phyloP scores from a whole-genome alignment of 2,888 invertebrate species.

The Sphinx pinastri region DNA sequence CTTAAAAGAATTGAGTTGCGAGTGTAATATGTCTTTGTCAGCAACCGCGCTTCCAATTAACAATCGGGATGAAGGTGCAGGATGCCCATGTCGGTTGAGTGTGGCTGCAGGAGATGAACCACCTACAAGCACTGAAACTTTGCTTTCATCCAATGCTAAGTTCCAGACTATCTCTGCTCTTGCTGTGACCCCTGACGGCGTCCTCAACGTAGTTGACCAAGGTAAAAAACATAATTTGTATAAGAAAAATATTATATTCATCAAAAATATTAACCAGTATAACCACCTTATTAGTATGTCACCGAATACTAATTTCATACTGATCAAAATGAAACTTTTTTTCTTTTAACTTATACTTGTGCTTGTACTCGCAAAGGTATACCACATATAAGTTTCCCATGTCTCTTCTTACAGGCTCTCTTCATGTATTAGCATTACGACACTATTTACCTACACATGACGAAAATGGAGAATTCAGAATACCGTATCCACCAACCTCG shows the following conservation, averaged over 20 bases:
- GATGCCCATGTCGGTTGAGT: conserved; percentile 78
- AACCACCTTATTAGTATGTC: not conserved
- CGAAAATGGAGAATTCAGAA: conserved; percentile 95
- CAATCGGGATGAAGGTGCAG: conserved; percentile 71
- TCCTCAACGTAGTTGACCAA: conserved; percentile 97
- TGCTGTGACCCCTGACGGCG: conserved; percentile 97
- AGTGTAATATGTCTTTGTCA: conserved; percentile 83
- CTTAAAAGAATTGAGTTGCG: conserved; percentile 82
- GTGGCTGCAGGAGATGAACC: conserved; percentile 85
- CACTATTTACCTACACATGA: conserved; percentile 94
- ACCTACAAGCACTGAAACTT: conserved; percentile 91
- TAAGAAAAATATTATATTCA: not conserved
- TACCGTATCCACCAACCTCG: conserved; percentile 96
- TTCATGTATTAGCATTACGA: conserved; percentile 92
- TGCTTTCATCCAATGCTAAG: conserved; percentile 94
- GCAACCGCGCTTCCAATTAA: conserved; percentile 77
- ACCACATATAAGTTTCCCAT: no score
- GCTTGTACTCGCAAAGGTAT: no score
- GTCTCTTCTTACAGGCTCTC: conserved; percentile 82
- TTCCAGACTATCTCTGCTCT: conserved; percentile 95
- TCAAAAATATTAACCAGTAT: not conserved
- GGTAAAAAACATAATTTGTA: conserved; percentile 66
- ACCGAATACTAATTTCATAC: not conserved
- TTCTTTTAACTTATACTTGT: not conserved
- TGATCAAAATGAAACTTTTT: not conserved